These are phyloP conservation scores for Eupithecia subfuscata DNA, from an alignment of 2,888 invertebrate species.

Conservation along the genomic window DNA sequence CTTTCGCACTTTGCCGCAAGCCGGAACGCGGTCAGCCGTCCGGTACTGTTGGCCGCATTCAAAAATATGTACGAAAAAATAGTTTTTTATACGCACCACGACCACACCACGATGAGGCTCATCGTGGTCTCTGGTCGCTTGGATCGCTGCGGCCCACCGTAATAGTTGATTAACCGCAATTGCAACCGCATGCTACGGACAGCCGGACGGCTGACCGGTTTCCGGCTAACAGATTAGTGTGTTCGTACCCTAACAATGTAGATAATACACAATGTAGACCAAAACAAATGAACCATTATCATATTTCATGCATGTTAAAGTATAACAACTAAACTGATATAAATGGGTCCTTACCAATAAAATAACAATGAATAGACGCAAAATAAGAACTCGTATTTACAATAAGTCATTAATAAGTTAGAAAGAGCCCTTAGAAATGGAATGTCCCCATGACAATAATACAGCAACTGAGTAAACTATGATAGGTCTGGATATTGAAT, in stretches of 20 bases:
- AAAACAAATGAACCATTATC: not conserved
- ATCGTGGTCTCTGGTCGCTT: too few species aligned
- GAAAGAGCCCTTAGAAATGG: not conserved
- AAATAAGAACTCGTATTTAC: not conserved
- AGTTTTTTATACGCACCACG: too few species aligned
- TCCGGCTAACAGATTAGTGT: too few species aligned
- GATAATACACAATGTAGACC: not conserved
- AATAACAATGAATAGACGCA: not conserved
- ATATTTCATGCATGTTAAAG: not conserved
- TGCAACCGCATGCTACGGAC: too few species aligned
- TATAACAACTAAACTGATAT: not conserved
- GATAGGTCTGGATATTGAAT: not conserved
- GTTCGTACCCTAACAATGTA: not conserved
- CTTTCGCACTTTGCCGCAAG: too few species aligned
- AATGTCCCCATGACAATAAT: not conserved
- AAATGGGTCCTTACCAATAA: not conserved
- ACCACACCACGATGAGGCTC: too few species aligned
- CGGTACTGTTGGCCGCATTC: too few species aligned
- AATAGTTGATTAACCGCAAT: too few species aligned
- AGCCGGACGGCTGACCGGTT: too few species aligned
- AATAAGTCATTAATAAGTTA: not conserved
- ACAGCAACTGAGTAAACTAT: constrained; percentile 5
- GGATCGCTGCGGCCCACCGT: too few species aligned
- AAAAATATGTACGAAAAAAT: too few species aligned
- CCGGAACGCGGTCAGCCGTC: too few species aligned